Conservation (phyloP, 2,888 invertebrate species). For the Drosophila borealis region DNA sequence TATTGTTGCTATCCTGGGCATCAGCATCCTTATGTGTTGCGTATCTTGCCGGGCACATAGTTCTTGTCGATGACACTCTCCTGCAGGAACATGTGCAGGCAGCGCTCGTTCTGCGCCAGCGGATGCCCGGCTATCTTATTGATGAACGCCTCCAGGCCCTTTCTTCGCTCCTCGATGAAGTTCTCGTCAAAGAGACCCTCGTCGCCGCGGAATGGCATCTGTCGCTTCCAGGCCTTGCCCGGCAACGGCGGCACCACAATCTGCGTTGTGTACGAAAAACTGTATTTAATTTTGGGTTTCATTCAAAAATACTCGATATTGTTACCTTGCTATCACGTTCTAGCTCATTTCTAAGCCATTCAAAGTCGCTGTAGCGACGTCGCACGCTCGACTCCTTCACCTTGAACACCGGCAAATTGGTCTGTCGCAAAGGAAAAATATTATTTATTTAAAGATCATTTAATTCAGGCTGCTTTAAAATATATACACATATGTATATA, state of each 20-base stretch:
- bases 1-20: conserved; percentile 23
- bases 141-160: conserved; percentile 98
- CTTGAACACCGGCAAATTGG: conserved; percentile 99
- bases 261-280: conserved; percentile 85
- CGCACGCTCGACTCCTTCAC: conserved; percentile 99
- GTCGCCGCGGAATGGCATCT: conserved; percentile 98
- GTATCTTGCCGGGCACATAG: conserved; percentile 99
- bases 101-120: conserved; percentile 98
- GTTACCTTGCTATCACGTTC: conserved; percentile 99
- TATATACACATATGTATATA: background rate
- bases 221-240: conserved; percentile 99
- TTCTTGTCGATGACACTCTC: conserved; percentile 99
- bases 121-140: conserved; percentile 99
- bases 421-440: conserved; percentile 87
- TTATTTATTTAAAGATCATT: background rate
- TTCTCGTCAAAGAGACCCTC: conserved; percentile 99
- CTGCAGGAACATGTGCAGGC: conserved; percentile 99
- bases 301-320: background rate
- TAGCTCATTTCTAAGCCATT: conserved; percentile 99
- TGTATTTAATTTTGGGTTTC: background rate
- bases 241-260: conserved; percentile 99
- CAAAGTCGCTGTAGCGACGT: conserved; percentile 99
- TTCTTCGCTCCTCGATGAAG: conserved; percentile 99
- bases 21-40: conserved; percentile 91
- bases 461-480: background rate